A percentile compares a stretch with the other conserved stretches of the same genome.
phyloP scores from a whole-genome alignment of 2,113 vertebrate species.

The Carollia perspicillata region DNA sequence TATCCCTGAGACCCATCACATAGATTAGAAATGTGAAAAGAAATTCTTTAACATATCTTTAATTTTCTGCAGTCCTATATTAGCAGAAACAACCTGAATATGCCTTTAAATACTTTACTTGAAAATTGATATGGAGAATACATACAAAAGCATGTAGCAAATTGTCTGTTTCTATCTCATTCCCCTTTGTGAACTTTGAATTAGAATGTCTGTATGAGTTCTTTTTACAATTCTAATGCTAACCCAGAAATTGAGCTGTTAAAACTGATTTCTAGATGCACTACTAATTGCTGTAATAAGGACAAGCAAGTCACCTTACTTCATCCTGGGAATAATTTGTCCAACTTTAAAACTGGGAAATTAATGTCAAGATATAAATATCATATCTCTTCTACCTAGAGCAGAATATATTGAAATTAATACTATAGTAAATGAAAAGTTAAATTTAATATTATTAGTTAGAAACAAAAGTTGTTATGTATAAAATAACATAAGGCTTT shows the following conservation, averaged over 20 bases:
- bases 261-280: not conserved
- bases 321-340: not conserved
- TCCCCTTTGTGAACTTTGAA: not conserved
- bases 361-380: not conserved
- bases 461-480: not conserved
- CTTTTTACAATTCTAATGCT: not conserved
- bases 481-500: not conserved
- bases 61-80: not conserved
- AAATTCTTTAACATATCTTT: not conserved
- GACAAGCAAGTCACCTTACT: not conserved
- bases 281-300: not conserved
- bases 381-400: not conserved
- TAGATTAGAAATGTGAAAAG: not conserved
- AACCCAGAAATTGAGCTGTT: not conserved
- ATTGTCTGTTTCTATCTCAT: not conserved
- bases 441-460: not conserved
- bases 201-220: not conserved
- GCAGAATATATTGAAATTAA: not conserved
- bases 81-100: no score
- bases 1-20: fast-evolving
- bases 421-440: not conserved
- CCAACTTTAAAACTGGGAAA: not conserved
- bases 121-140: not conserved
- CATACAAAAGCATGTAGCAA: not conserved
- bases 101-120: not conserved